phyloP scores from a whole-genome alignment of 2,888 invertebrate species.

The Nomada hirtipes region DNA sequence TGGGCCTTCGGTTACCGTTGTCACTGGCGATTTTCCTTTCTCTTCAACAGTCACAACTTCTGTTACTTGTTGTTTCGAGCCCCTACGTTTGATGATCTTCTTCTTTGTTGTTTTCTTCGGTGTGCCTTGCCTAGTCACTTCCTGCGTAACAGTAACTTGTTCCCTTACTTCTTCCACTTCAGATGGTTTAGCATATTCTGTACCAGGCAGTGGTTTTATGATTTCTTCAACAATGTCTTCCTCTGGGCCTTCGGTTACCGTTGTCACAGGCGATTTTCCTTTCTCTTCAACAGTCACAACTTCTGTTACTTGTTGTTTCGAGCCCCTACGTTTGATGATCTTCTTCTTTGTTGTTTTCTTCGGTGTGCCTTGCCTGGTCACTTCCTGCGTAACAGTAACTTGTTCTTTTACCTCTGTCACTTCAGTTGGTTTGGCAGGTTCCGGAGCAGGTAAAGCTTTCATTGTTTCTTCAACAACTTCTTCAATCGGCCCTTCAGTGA shows the following conservation, averaged over 20 bases:
- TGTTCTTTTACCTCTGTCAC: conserved; percentile 53
- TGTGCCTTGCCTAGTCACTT: conserved; percentile 67
- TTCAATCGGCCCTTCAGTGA: conserved; percentile 74
- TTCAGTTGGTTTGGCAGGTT: conserved; percentile 82
- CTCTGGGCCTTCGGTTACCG: conserved; percentile 80
- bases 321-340: conserved; percentile 70
- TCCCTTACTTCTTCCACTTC: conserved; percentile 60
- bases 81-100: conserved; percentile 65
- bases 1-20: conserved; percentile 42
- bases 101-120: conserved; percentile 68
- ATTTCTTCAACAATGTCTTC: conserved; percentile 73
- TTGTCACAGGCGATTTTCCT: conserved; percentile 77
- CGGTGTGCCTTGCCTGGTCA: conserved; percentile 66
- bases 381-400: conserved; percentile 71
- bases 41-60: conserved; percentile 72
- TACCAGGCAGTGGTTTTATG: background rate
- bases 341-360: conserved; percentile 80
- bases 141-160: conserved; percentile 66
- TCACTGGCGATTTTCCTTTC: conserved; percentile 70
- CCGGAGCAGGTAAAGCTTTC: conserved; percentile 74
- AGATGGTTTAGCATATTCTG: conserved; percentile 76
- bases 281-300: conserved; percentile 72
- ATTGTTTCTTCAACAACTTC: conserved; percentile 78
- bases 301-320: conserved; percentile 72
- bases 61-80: conserved; percentile 58